Base-by-base conservation (phyloP, 1,140 invertebrate species). In the Drosophila simulans region DNA sequence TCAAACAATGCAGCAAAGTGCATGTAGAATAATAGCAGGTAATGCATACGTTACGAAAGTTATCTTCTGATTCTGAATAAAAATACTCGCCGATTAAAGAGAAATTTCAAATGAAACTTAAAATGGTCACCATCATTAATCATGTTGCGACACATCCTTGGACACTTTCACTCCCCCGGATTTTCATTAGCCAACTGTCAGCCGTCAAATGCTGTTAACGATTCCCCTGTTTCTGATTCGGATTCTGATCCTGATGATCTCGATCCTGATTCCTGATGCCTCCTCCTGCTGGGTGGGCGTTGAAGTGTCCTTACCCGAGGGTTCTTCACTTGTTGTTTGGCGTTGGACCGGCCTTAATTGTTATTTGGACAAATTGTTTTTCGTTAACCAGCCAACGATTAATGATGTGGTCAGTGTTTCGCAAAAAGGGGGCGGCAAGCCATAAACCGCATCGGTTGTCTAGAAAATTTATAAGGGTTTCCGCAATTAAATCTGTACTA, bases 331-430 rank as follows among this genome's bases (percentile, higher is more conserved):
- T 63, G 57, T 48, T 65, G 54, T 58, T 59, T 48, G 54, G 34
- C 51, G 45, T 63, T 56, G 31, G 57, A 37, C 42, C 52, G 45
- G 31, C 54, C 70, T 52, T 83, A 83, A 83, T 83, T 83, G 80
- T 84, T 80, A 68, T 84, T 84, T 84, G 81, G 76, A 84, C 80
- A 84, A 84, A 84, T 84, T 84, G 80, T 84, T 84, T 84, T 84
- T 56, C 76, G 71, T 48, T 76, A 84, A 84, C 80, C 68, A 76
- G 80, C 60, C 40, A 70, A 68, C 71, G 76, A 84, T 84, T 84
- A 84, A 84, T 84, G 77, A 84, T 84, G 65, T 80, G 80, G 65
- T 66, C 80, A 80, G 71, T 72, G 57, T 59, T 35, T 31, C 11
- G 20, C 48, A n/a, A 22, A 40, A 62, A 17, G 51, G 63, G 35